These are phyloP conservation scores for Syrista parreyssii DNA, from an alignment of 2,888 invertebrate species.

Conservation along the genomic window DNA sequence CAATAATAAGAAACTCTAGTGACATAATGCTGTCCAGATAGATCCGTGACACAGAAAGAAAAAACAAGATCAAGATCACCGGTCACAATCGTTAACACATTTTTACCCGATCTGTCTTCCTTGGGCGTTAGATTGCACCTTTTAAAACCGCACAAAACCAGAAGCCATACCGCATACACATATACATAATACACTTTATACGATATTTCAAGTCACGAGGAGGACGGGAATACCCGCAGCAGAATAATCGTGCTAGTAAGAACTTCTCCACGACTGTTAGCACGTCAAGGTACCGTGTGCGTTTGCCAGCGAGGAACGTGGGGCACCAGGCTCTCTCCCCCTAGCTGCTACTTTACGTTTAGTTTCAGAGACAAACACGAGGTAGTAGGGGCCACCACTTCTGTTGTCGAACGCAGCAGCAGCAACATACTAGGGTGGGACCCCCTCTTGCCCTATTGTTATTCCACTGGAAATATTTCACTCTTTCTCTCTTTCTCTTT, in stretches of 20 bases:
- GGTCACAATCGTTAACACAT: background rate
- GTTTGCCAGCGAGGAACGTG: background rate
- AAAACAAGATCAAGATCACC: slow-evolving; percentile 32
- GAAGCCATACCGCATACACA: background rate
- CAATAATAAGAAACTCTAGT: background rate
- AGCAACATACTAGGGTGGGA: background rate
- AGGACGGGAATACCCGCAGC: background rate
- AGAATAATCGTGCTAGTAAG: background rate
- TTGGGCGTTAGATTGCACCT: background rate
- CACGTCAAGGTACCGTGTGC: background rate
- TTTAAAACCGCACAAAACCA: background rate
- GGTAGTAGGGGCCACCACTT: background rate
- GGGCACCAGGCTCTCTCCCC: background rate
- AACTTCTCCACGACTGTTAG: background rate
- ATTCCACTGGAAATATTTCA: background rate
- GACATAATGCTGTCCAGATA: background rate
- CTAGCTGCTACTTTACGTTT: background rate
- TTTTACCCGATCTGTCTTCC: background rate
- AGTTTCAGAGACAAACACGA: background rate
- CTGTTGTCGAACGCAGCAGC: background rate
- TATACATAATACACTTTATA: background rate
- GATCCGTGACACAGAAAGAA: slow-evolving; percentile 33
- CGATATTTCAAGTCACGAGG: background rate
- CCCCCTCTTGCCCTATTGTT: background rate
- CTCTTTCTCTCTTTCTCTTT: background rate